These are phyloP conservation scores for Morinoia aosen DNA, from an alignment of 2,888 invertebrate genomes.

Conservation along the genomic window DNA sequence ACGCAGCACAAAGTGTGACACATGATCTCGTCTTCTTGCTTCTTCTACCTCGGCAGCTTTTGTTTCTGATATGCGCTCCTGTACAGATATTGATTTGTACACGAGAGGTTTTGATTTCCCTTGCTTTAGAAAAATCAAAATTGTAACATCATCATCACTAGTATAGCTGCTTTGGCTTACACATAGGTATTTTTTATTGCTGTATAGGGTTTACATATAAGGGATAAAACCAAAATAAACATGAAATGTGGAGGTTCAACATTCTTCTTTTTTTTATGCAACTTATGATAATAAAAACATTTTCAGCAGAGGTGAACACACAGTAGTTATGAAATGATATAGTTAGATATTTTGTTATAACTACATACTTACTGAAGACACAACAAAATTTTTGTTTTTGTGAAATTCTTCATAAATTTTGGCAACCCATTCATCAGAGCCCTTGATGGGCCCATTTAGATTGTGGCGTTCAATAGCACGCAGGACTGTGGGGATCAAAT, in stretches of 20 bases:
- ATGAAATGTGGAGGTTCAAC: neutral
- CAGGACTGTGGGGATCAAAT: slow-evolving; percentile 75
- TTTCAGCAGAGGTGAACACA: too few species aligned
- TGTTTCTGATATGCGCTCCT: slow-evolving; percentile 61
- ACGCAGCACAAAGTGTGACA: slow-evolving; percentile 93
- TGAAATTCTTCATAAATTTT: slow-evolving; percentile 67
- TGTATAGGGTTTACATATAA: too few species aligned
- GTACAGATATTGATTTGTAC: neutral
- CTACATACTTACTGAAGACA: slow-evolving; percentile 56
- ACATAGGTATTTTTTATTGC: too few species aligned
- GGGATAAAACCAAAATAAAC: too few species aligned
- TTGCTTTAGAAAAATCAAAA: too few species aligned
- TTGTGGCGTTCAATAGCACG: slow-evolving; percentile 83
- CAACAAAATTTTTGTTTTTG: slow-evolving; percentile 65
- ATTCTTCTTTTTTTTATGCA: neutral
- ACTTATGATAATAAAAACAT: neutral
- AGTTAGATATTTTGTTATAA: too few species aligned
- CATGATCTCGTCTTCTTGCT: slow-evolving; percentile 78
- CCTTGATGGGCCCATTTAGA: slow-evolving; percentile 70
- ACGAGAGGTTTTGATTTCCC: neutral
- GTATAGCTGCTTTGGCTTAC: too few species aligned
- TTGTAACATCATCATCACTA: neutral
- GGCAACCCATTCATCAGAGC: slow-evolving; percentile 69
- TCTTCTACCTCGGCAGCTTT: slow-evolving; percentile 68
- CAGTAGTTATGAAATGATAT: too few species aligned